Evolutionary conservation across 2,113 vertebrate species (phyloP).

Genomic region (Corydoras maculifer): DNA sequence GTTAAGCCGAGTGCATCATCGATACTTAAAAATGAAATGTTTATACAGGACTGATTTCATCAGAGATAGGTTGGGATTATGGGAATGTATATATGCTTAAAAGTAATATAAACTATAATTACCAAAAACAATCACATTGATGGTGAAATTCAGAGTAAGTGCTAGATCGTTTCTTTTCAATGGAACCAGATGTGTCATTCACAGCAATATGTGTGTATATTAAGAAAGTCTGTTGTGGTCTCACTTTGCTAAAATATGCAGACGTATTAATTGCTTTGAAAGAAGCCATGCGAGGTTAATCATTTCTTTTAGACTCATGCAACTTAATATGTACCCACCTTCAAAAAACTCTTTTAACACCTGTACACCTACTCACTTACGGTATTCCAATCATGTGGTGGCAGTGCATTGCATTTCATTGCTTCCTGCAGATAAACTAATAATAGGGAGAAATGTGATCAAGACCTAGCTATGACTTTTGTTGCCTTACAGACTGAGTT

Average conservation of each 20-base stretch:
- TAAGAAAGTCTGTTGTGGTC: slow-evolving; percentile 34
- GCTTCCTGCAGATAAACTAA: too few species aligned
- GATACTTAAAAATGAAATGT: slow-evolving; percentile 48
- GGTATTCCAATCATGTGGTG: too few species aligned
- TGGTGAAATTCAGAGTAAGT: slow-evolving; percentile 15
- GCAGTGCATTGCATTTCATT: too few species aligned
- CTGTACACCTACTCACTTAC: too few species aligned
- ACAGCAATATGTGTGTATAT: slow-evolving; percentile 42
- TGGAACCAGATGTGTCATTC: slow-evolving; percentile 26
- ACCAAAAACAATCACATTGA: slow-evolving; percentile 51
- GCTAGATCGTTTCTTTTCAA: slow-evolving; percentile 6
- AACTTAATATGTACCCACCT: too few species aligned
- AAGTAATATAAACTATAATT: slow-evolving; percentile 46
- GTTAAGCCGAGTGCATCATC: slow-evolving; percentile 7
- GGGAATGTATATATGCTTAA: slow-evolving; percentile 41
- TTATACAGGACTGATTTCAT: slow-evolving; percentile 37
- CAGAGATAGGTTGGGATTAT: slow-evolving; percentile 30
- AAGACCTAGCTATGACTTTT: too few species aligned
- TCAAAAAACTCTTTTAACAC: too few species aligned
- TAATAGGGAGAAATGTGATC: too few species aligned
- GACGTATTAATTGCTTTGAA: slow-evolving; percentile 43
- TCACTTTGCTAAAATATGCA: slow-evolving; percentile 46
- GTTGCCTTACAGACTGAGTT: too few species aligned
- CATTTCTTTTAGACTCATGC: neutral
- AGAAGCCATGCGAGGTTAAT: slow-evolving; percentile 31